Conservation (phyloP, 2,797 vertebrate species). For the Cirrhinus mrigala region DNA sequence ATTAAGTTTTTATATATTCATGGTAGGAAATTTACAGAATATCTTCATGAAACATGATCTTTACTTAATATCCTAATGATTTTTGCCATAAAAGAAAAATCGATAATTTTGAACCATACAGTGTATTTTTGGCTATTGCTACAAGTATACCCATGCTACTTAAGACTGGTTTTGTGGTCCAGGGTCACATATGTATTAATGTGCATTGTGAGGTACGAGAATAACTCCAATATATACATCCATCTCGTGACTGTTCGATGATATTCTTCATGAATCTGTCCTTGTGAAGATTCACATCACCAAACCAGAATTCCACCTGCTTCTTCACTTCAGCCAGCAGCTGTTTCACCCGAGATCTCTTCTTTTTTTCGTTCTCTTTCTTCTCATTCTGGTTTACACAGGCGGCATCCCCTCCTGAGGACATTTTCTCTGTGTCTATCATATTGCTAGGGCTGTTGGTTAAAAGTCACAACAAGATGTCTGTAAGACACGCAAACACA, state of each 20-base stretch:
- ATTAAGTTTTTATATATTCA: too few species aligned
- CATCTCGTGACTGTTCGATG: constrained; percentile 90
- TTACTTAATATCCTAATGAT: too few species aligned
- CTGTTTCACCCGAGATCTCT: constrained; percentile 93
- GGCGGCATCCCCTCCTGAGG: constrained; percentile 65
- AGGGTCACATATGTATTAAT: background rate
- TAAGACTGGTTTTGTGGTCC: too few species aligned
- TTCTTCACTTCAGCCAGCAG: constrained; percentile 92
- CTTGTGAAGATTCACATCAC: constrained; percentile 96
- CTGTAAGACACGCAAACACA: too few species aligned
- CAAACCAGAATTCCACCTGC: constrained; percentile 99
- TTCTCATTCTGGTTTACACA: constrained; percentile 71
- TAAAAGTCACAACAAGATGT: background rate
- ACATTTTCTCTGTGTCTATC: constrained; percentile 80
- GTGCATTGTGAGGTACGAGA: background rate
- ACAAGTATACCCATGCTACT: too few species aligned
- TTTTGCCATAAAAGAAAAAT: too few species aligned
- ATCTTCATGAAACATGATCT: too few species aligned
- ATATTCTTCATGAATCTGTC: constrained; percentile 91
- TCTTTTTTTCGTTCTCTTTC: constrained; percentile 93
- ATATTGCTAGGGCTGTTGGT: constrained; percentile 60
- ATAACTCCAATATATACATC: constrained; percentile 82
- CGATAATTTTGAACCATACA: too few species aligned
- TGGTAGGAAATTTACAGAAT: too few species aligned
- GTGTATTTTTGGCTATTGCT: too few species aligned